Evolutionary conservation across 2,888 invertebrate genomes (phyloP), one percentile per base, ranked within the genome.

Genomic region (Mesorhabditis belari): DNA sequence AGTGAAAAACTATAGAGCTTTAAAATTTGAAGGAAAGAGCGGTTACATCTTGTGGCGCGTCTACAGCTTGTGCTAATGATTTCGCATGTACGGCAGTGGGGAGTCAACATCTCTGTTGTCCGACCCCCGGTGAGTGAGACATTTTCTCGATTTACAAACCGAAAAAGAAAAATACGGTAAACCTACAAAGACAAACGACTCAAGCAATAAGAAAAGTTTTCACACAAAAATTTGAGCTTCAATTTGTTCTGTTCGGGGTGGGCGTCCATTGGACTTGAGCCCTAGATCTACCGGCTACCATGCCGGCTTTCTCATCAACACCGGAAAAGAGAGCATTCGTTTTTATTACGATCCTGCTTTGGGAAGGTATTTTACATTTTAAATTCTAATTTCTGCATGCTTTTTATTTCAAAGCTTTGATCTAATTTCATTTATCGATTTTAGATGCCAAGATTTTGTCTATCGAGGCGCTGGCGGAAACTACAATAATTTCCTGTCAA

Each of bases 401-500:
- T 63, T 63, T 28, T 52, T 54, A 19, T 63, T 57, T 21, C 27
- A 60, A n/a, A n/a, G n/a, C n/a, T n/a, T n/a, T n/a, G n/a, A n/a
- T n/a, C n/a, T n/a, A n/a, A n/a, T n/a, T n/a, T n/a, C n/a, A n/a
- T n/a, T n/a, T n/a, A n/a, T n/a, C n/a, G n/a, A n/a, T n/a, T n/a
- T n/a, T 35, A 35, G 70, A 55, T 70, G 70, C 49, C 66, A 67
- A 52, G 68, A 70, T 51, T 70, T 70, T 44, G 60, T 70, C 5
- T 70, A 69, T 58, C 66, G 66, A 57, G 76, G 76, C 19, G 66
- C 72, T 26, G 74, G 74, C 17, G 76, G 76, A 27, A 76, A 76
- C 50, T 75, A 65, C 63, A 76, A 76, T 60, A 76, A 74, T 44
- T 76, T 76, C 55, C 58, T 69, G 35, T 73, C 74, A 12, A 67